These are phyloP conservation scores for Mesembrinibis cayennensis DNA, from an alignment of 2,113 vertebrate genomes.

Conservation along the genomic window DNA sequence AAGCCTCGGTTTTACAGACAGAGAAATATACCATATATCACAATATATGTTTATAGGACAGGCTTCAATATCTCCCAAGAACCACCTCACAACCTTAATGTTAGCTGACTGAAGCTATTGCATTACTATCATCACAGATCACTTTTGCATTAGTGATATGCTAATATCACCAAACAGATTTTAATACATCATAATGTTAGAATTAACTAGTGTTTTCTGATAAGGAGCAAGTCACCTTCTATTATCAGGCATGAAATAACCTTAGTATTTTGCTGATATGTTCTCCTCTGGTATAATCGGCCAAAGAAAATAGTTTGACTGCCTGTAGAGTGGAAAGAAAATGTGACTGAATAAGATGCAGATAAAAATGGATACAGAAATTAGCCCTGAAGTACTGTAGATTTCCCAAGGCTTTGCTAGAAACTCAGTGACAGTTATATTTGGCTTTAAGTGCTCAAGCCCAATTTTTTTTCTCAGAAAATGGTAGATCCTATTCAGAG, in stretches of 20 bases:
- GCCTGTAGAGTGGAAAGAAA: not conserved
- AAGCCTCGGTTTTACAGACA: not conserved
- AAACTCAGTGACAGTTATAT: not conserved
- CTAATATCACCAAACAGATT: not conserved
- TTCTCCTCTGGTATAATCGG: not conserved
- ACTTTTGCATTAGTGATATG: not conserved
- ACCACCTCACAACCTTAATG: not conserved
- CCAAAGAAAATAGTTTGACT: conserved; percentile 11
- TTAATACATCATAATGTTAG: not conserved
- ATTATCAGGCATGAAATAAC: conserved; percentile 22
- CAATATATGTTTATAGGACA: conserved; percentile 4
- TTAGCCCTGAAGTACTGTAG: not conserved
- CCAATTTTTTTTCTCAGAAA: conserved; percentile 1
- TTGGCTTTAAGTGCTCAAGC: not conserved
- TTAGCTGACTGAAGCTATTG: not conserved
- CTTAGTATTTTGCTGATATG: not conserved
- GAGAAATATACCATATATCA: not conserved
- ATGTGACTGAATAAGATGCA: not conserved
- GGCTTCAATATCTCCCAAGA: not conserved
- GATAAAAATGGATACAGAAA: conserved; percentile 38
- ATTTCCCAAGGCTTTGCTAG: conserved; percentile 3
- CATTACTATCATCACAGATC: not conserved
- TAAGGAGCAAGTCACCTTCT: conserved; percentile 26
- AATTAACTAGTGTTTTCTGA: conserved; percentile 14
- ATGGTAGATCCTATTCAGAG: not conserved